Evolutionary conservation across 1,140 invertebrate species (phyloP).

Genomic region (Mizuhopecten yessoensis): DNA sequence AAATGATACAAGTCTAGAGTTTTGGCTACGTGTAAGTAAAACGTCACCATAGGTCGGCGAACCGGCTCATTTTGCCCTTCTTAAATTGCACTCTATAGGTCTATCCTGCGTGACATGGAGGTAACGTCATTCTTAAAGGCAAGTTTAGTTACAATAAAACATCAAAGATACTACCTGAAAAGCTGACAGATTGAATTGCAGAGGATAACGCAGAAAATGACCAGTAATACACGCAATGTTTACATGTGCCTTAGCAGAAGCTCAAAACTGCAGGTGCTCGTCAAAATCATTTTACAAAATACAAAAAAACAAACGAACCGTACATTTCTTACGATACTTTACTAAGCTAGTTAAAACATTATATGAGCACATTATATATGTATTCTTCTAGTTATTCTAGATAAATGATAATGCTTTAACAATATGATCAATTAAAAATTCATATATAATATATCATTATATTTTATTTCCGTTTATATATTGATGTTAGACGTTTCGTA

Average conservation of each 20-base stretch:
- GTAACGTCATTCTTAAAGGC: neutral
- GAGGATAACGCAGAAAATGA: neutral
- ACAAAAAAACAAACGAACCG: neutral
- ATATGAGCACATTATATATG: too few relatives aligned
- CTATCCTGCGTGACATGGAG: too few relatives aligned
- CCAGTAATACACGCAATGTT: neutral
- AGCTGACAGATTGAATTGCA: constrained; percentile 2
- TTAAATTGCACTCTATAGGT: too few relatives aligned
- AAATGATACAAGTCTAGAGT: too few relatives aligned
- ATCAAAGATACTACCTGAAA: neutral
- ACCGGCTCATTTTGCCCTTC: too few relatives aligned
- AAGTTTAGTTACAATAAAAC: neutral
- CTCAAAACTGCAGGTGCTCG: neutral
- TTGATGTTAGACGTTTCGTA: neutral
- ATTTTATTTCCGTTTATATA: too few relatives aligned
- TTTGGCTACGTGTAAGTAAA: neutral
- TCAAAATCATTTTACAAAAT: constrained; percentile 20
- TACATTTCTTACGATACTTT: neutral
- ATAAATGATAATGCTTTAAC: too few relatives aligned
- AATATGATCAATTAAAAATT: too few relatives aligned
- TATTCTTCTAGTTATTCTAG: too few relatives aligned
- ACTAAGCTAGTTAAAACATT: neutral
- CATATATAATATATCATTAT: too few relatives aligned
- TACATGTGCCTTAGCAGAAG: neutral
- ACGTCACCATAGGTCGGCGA: neutral